A percentile compares a stretch with the other conserved stretches of the same genome.
phyloP scores from a whole-genome alignment of 1,140 invertebrate genomes.

The Scaptodrosophila lebanonensis region DNA sequence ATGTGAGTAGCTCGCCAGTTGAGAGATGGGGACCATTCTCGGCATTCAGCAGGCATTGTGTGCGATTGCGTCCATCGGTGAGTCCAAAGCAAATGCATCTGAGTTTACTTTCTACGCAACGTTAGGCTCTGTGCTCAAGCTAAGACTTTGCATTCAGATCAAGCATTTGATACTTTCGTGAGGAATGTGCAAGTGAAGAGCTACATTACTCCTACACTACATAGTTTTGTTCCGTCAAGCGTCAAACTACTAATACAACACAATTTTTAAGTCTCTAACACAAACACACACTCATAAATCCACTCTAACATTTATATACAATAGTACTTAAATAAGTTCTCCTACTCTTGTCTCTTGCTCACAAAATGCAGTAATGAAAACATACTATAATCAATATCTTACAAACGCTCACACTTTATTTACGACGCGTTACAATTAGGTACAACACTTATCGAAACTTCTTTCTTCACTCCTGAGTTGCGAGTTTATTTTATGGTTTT shows the following conservation, averaged over 20 bases:
- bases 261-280: constrained; percentile 30
- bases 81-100: constrained; percentile 78
- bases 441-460: constrained; percentile 27
- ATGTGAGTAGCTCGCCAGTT: constrained; percentile 86
- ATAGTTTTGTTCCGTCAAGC: too few species aligned
- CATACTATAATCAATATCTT: too few species aligned
- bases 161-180: constrained; percentile 8
- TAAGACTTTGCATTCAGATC: constrained; percentile 11
- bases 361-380: too few species aligned
- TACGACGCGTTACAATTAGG: too few species aligned
- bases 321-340: not conserved
- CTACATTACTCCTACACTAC: too few species aligned
- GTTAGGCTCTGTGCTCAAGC: not conserved
- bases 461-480: too few species aligned
- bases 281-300: constrained; percentile 22
- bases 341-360: constrained; percentile 16
- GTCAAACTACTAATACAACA: constrained; percentile 11
- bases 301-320: constrained; percentile 33
- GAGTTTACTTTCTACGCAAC: constrained; percentile 4
- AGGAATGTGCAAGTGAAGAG: not conserved
- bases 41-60: constrained; percentile 79
- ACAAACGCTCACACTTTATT: too few species aligned
- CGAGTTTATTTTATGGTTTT: too few species aligned
- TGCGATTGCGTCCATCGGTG: constrained; percentile 86
- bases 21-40: constrained; percentile 77